Evolutionary conservation across 2,797 vertebrate genomes (phyloP), one percentile per base, ranked within the genome.

Genomic region (Gila robusta): DNA sequence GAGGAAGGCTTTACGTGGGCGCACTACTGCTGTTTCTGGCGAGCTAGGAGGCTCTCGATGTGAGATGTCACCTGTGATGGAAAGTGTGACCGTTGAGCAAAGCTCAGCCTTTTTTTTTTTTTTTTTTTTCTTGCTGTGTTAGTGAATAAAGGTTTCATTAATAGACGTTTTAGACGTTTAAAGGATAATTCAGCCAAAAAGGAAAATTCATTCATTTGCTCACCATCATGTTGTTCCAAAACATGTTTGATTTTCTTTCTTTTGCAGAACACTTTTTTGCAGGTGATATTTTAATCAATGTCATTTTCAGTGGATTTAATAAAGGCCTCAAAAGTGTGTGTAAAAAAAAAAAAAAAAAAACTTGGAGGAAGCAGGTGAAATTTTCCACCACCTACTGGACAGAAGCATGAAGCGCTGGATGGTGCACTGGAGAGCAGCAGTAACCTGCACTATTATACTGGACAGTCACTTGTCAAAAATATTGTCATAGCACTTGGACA

Each of bases 11-110:
- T 89, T 86, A 71, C 87, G 89, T 70, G 86, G 83, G 73, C 77
- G 66, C 44, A 44, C 62, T 26, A 17, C 79, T 79, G 17, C 83
- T 86, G 76, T 81, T 74, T 78, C 80, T 87, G 88, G 88, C 82
- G 76, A 69, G 67, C 85, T 23, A 37, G 54, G 78, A 64, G 72
- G 81, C 78, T 59, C 74, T 80, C 49, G 69, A 41, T 86, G 86
- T 28, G 47, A 88, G 83, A 84, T 83, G 86, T 89, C 82, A 90
- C 90, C 86, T 89, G 87, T 73, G 66, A 80, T 85, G 86, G 80
- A 88, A 86, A 86, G 70, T 74, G 79, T 85, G 79, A 84, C 62
- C 39, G 66, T 37, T 49, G 54, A 59, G 66, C 62, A 78, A 71
- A 23, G 54, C 70, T 47, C 54, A 70, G 77, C 35, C 39, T 66